Base-by-base conservation (phyloP, 2,888 invertebrate genomes). In the Criorhina ranunculi region DNA sequence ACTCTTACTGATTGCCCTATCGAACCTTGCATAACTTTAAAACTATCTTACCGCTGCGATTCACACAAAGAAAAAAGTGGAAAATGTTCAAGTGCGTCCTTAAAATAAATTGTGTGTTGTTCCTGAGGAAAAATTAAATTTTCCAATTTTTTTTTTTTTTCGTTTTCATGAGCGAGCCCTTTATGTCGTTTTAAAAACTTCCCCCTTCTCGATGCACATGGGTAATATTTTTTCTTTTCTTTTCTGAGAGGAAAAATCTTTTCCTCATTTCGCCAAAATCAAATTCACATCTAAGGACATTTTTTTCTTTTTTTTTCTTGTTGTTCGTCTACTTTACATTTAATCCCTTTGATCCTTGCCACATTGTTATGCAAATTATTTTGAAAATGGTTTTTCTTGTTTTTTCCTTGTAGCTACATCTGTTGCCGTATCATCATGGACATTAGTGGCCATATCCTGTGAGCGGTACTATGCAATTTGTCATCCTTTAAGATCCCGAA, bases 401-500 rank as follows among this genome's bases (percentile, higher is more conserved):
- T 64, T 17, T 55, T 15, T 69, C 6, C 17, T 93, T 93, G 53
- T 93, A 96, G 96, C 95, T 53, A 94, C 95, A 78, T 95, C 95
- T 0, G 96, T 96, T 49, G 94, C 95, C 1, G 96, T 96, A 9
- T 95, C 95, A 17, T 95, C 95, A 4, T 96, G 96, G 94, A 96
- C 96, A 0, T 90, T 96, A 87, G 96, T 96, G 33, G 95, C 95
- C 59, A 96, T 96, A 87, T 95, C 96, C 5, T 93, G 96, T 88
- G 96, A 96, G 90, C 93, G 96, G 11, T 96, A 95, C 91, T 96
- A 95, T 90, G 96, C 96, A 86, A 96, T 96, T 88, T 96, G 96
- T 89, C 94, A 95, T 90, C 96, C 96, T 0, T 90, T 96, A 51
- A 93, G 95, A 73, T 96, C 96, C 0, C 91, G 96, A 31, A 92